These are phyloP conservation scores for Myrmophylax atrothorax DNA, from an alignment of 2,113 vertebrate genomes.

Conservation along the genomic window DNA sequence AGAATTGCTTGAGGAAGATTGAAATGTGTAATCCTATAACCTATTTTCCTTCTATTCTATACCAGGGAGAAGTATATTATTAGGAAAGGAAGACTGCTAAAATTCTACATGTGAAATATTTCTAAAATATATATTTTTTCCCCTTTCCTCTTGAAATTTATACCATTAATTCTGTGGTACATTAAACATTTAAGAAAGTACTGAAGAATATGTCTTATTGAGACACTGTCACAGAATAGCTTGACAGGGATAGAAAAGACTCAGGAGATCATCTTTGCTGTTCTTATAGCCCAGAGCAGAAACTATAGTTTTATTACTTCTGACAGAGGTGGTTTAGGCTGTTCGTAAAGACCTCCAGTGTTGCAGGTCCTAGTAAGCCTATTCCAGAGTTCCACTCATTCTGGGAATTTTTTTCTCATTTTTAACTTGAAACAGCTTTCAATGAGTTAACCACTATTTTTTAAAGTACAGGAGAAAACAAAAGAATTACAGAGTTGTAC, in stretches of 20 bases:
- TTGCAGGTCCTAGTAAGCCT: background rate
- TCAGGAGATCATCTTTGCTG: background rate
- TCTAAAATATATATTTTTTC: background rate
- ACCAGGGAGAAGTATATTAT: fast-evolving
- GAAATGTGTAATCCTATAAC: background rate
- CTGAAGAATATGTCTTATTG: background rate
- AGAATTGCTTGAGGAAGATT: background rate
- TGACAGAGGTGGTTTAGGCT: background rate
- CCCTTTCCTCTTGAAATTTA: background rate
- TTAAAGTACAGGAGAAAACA: background rate
- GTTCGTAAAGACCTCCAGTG: background rate
- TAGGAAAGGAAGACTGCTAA: background rate
- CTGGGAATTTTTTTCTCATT: background rate
- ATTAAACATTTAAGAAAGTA: background rate
- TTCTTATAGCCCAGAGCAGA: background rate
- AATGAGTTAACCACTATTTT: background rate
- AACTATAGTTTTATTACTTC: background rate
- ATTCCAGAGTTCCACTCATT: background rate
- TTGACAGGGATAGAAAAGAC: background rate
- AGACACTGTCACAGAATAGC: background rate
- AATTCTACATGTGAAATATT: background rate
- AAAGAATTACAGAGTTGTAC: background rate
- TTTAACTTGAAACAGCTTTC: background rate
- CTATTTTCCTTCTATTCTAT: background rate
- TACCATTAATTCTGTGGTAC: background rate